phyloP scores from a whole-genome alignment of 2,888 invertebrate genomes.

The Leptopilina syphax region DNA sequence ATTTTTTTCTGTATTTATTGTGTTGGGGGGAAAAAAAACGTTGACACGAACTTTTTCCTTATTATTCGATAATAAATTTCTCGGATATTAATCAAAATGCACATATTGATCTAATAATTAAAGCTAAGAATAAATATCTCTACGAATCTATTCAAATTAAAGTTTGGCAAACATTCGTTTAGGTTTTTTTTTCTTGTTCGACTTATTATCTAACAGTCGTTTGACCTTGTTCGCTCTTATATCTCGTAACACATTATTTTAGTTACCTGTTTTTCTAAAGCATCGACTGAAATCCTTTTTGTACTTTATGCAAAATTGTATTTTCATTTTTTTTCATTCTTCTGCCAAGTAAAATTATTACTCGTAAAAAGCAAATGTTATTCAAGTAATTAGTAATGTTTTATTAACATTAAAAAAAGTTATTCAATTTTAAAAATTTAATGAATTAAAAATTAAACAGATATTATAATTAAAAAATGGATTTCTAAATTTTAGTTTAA shows the following conservation, averaged over 20 bases:
- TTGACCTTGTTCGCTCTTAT: conserved; percentile 61
- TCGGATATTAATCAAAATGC: conserved; percentile 6
- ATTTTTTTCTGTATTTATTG: no score
- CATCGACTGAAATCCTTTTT: not conserved
- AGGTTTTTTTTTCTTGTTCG: conserved; percentile 38
- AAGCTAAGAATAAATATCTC: not conserved
- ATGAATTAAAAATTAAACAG: not conserved
- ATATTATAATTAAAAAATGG: not conserved
- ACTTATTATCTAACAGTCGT: conserved; percentile 64
- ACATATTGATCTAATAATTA: conserved; percentile 4
- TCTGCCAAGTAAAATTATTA: no score
- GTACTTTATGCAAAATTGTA: not conserved
- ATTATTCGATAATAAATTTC: not conserved
- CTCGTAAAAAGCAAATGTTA: no score
- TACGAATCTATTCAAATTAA: not conserved
- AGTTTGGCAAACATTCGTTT: conserved; percentile 23
- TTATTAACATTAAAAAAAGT: no score
- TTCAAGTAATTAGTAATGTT: no score
- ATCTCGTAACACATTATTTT: conserved; percentile 60
- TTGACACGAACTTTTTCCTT: not conserved
- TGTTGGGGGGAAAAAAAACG: not conserved
- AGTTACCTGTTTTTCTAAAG: conserved; percentile 48
- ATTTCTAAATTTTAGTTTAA: not conserved
- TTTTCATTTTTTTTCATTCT: not conserved
- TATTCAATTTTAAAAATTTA: no score